These are phyloP conservation scores for Denticeps clupeoides DNA, from an alignment of 2,797 vertebrate species.

Conservation along the genomic window DNA sequence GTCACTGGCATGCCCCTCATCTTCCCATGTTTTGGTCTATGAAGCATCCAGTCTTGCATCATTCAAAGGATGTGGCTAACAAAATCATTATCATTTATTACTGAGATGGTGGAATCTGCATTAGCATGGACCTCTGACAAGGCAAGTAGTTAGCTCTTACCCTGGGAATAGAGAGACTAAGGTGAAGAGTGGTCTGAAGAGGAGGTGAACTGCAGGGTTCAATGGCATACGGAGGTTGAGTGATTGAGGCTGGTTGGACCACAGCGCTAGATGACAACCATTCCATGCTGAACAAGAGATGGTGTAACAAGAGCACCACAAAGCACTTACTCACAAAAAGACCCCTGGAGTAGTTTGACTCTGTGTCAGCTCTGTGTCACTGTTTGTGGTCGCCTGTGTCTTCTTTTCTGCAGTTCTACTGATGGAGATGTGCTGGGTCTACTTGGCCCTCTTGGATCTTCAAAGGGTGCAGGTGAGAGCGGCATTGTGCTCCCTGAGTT, in stretches of 20 bases:
- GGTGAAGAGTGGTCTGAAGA: slow-evolving; percentile 21
- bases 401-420: slow-evolving; percentile 28
- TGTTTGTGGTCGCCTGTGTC: slow-evolving; percentile 32
- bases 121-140: slow-evolving; percentile 3
- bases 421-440: slow-evolving; percentile 56
- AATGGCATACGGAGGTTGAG: slow-evolving; percentile 33
- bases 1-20: too few relatives aligned
- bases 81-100: too few relatives aligned
- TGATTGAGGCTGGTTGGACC: slow-evolving; percentile 23
- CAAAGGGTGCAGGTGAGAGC: slow-evolving; percentile 72
- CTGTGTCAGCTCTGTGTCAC: slow-evolving; percentile 30
- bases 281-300: slow-evolving; percentile 40
- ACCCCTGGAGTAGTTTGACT: slow-evolving; percentile 44
- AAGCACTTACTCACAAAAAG: slow-evolving; percentile 48
- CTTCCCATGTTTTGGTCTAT: too few relatives aligned
- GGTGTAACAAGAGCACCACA: slow-evolving; percentile 54
- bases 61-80: too few relatives aligned
- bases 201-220: slow-evolving; percentile 28
- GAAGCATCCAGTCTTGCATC: too few relatives aligned
- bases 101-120: too few relatives aligned
- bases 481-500: slow-evolving; percentile 54
- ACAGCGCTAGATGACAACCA: slow-evolving; percentile 44
- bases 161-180: background rate
- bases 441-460: slow-evolving; percentile 63
- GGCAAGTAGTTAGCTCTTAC: background rate